Evolutionary conservation across 2,113 vertebrate species (phyloP), one percentile per base, ranked within the genome.

Genomic region (Toxostoma redivivum): DNA sequence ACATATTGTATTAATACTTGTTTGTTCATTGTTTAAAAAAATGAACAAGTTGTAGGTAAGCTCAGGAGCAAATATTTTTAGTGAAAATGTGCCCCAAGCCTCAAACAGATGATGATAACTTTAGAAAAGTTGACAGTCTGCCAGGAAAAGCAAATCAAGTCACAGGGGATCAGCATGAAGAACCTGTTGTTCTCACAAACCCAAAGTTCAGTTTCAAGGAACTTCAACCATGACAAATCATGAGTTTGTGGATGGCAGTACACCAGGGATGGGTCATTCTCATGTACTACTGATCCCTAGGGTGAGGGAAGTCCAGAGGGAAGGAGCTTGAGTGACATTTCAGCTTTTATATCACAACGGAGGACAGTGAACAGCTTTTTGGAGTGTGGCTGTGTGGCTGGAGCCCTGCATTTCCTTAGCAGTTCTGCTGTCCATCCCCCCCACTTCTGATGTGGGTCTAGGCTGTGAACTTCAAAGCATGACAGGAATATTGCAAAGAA

Each of bases 221-320:
- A 40, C 90, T 85, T 90, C 90, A 94, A 88, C 94, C 93, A 92
- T 94, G 79, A 96, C 95, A 94, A 94, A 97, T 96, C 93, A 95
- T 83, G 95, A 95, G 88, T 80, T 94, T 91, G 92, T 81, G 90
- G 82, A 96, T 94, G 85, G 76, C 84, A 70, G 95, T 73, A 82
- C 96, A 64, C 84, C 4, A 8, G 94, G 95, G 95, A 96, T 92
- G 86, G 95, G 95, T 94, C 94, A 65, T 95, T 86, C 86, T 92
- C 84, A 83, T 96, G 97, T 96, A 95, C 58, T 96, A 96, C 79
- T 80, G 92, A 87, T 97, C 96, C 90, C 93, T 16, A 35, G 86
- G 31, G 97, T 45, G 40, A 50, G 42, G 7, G 18, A 72, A 92
- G 72, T 57, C 97, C 77, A 67, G 90, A 69, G 96, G 95, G 96